Percentiles rank a stretch among this genome's conserved stretches.
These are phyloP conservation scores for Bhutanitis thaidina DNA, from an alignment of 2,888 invertebrate genomes.

Conservation along the genomic window DNA sequence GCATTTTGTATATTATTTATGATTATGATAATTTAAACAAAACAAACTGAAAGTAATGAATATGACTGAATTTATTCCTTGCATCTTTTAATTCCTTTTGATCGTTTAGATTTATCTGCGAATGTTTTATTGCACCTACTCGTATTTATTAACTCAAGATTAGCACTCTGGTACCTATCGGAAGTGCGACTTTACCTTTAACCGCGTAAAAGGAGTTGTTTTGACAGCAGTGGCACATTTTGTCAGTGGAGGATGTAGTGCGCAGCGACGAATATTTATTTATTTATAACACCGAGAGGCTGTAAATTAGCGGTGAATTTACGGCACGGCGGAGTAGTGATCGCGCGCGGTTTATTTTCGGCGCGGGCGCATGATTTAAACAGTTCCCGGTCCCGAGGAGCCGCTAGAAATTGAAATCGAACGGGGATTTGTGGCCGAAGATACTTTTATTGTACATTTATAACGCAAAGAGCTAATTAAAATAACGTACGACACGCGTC, in stretches of 20 bases:
- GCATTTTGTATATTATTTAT: too few relatives aligned
- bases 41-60: too few relatives aligned
- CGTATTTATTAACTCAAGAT: not conserved
- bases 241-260: slow-evolving; percentile 61
- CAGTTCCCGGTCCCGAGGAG: slow-evolving; percentile 50
- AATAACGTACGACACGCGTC: slow-evolving; percentile 31
- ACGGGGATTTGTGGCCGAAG: slow-evolving; percentile 43
- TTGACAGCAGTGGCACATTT: slow-evolving; percentile 72
- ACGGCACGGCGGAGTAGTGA: slow-evolving; percentile 65
- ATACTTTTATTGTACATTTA: slow-evolving; percentile 38
- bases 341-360: slow-evolving; percentile 70
- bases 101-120: not conserved
- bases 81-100: not conserved
- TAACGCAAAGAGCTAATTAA: slow-evolving; percentile 45
- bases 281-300: slow-evolving; percentile 75
- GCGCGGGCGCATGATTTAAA: slow-evolving; percentile 69
- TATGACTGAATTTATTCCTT: not conserved
- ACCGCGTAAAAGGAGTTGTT: slow-evolving; percentile 60
- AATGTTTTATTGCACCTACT: not conserved
- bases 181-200: slow-evolving; percentile 43
- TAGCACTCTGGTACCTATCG: slow-evolving; percentile 1
- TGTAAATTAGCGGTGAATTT: slow-evolving; percentile 79
- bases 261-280: slow-evolving; percentile 69
- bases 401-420: slow-evolving; percentile 51
- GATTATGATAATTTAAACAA: too few relatives aligned